Evolutionary conservation across 2,888 invertebrate genomes (phyloP), one percentile per base, ranked within the genome.

Genomic region (Nasonia oneida): DNA sequence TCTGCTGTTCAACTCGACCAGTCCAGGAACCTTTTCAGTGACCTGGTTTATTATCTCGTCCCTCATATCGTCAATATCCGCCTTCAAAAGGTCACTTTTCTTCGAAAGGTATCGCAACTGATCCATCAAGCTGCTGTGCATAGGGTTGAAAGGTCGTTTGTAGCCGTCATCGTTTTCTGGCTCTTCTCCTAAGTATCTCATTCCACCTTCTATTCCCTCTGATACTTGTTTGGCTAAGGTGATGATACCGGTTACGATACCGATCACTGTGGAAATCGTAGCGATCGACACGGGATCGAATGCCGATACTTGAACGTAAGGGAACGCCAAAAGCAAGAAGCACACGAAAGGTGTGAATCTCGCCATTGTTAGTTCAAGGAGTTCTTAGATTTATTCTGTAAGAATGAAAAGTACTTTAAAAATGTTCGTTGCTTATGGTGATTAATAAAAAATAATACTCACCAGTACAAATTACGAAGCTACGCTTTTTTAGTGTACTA

Each of bases 1-100:
- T 14, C 81, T 53, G 2, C 53, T 18, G 18, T 81, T 81, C 18
- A 81, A 29, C 29, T 81, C 81, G 8, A 81, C 57, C 18, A 81
- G 23, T 23, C 29, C 73, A 4, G 81, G 81, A 23, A 81, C n/a
- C 14, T 23, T 57, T 37, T 73, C 57, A 0, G 39, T 64, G 12
- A 81, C 23, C 1, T 29, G 39, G 12, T n/a, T 47, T 3, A 81
- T 47, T 5, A 75, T 50, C 14, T 81, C 81, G 12, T 75, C 67
- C 33, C 61, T 74, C 64, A 64, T 1, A 33, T 47, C 50, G 2
- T 50, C 64, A 0, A 75, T n/a, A 37, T 82, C 67, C 12, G 33
- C 2, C 67, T 61, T 33, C 10, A 82, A 12, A 15, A 33, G 18
- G 47, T 75, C 74, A 12, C 23, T 64, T n/a, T 37, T 71, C 15